Conservation (phyloP, 2,888 invertebrate genomes). For the Oscheius sp. region DNA sequence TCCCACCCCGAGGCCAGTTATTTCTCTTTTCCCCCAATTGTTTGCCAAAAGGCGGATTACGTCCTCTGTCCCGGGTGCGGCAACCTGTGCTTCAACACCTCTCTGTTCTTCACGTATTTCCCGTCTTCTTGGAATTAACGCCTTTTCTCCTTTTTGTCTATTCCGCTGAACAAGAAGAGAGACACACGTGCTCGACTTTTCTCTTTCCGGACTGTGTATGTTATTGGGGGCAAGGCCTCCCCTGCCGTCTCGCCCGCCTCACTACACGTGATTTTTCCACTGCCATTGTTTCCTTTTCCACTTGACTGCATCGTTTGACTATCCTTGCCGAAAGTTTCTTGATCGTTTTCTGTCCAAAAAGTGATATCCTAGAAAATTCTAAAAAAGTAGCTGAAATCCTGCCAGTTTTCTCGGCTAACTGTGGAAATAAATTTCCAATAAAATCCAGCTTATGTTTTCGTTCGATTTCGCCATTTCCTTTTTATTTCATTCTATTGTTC, state of each 20-base stretch:
- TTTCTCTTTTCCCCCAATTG: background rate
- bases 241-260: background rate
- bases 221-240: too few relatives aligned
- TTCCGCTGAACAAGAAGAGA: background rate
- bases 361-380: too few relatives aligned
- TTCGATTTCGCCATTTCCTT: background rate
- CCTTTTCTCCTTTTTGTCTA: background rate
- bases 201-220: too few relatives aligned
- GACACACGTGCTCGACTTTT: background rate
- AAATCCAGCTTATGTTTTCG: background rate
- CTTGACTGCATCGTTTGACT: too few relatives aligned
- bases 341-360: too few relatives aligned
- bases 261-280: background rate
- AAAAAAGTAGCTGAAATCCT: too few relatives aligned
- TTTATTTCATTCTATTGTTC: background rate
- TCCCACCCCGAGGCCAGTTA: slow-evolving; percentile 14
- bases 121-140: background rate
- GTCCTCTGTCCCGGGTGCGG: slow-evolving; percentile 25
- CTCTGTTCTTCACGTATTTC: background rate
- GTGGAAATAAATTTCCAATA: too few relatives aligned
- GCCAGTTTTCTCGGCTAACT: too few relatives aligned
- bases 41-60: slow-evolving; percentile 32
- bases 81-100: slow-evolving; percentile 27
- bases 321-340: too few relatives aligned
- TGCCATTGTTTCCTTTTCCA: too few relatives aligned